These are phyloP conservation scores for Argynnis bischoffii DNA, from an alignment of 2,888 invertebrate genomes.

Conservation along the genomic window DNA sequence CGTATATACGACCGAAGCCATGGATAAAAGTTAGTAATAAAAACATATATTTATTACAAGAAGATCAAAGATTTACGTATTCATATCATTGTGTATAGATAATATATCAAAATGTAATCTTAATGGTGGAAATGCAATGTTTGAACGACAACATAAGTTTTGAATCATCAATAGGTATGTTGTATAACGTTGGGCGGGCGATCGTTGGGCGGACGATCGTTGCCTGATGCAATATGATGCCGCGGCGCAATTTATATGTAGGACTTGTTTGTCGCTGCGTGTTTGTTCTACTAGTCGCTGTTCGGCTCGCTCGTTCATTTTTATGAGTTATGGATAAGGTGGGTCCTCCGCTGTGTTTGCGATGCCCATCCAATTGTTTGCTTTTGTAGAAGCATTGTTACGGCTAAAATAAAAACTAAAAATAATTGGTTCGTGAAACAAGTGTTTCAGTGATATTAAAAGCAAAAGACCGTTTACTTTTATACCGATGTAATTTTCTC, in stretches of 20 bases:
- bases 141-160: background rate
- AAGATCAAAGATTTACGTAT: no score
- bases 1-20: no score
- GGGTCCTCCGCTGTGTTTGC: constrained; percentile 63
- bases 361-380: constrained; percentile 61
- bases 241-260: constrained; percentile 40
- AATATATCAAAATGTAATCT: no score
- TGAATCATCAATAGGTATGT: constrained; percentile 26
- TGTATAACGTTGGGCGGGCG: constrained; percentile 11
- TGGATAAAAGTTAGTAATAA: no score
- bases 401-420: constrained; percentile 29
- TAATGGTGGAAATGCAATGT: background rate
- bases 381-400: constrained; percentile 43
- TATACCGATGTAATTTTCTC: constrained; percentile 7
- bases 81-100: no score
- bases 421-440: constrained; percentile 9
- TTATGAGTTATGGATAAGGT: constrained; percentile 78
- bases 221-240: constrained; percentile 31
- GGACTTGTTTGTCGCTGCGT: constrained; percentile 58
- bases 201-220: constrained; percentile 19
- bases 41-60: no score
- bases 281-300: constrained; percentile 63
- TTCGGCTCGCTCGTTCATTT: constrained; percentile 71
- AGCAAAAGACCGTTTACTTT: constrained; percentile 14
- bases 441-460: constrained; percentile 18